Percentiles rank a stretch among this genome's conserved stretches.
phyloP scores from a whole-genome alignment of 2,797 vertebrate species.

The Trachops cirrhosus region DNA sequence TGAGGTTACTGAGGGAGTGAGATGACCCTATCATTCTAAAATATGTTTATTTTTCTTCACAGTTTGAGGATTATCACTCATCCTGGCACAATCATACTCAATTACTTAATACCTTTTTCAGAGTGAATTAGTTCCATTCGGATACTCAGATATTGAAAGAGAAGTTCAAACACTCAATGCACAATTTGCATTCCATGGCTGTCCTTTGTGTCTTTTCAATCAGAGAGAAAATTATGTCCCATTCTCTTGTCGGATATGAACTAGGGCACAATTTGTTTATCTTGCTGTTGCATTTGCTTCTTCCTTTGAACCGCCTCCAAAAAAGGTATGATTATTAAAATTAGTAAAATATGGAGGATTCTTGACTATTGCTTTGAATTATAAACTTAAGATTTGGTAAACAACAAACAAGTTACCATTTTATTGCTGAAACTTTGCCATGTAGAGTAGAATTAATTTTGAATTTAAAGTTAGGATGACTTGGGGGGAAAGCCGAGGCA shows the following conservation, averaged over 20 bases:
- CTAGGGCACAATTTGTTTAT: constrained; percentile 22
- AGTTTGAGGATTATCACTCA: constrained; percentile 47
- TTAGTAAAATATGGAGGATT: constrained; percentile 20
- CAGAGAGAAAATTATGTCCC: constrained; percentile 59
- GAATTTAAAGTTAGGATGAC: constrained; percentile 48
- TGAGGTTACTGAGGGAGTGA: constrained; percentile 27
- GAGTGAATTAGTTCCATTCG: constrained; percentile 61
- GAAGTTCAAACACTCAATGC: neutral
- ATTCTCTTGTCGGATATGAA: constrained; percentile 47
- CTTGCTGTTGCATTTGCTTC: constrained; percentile 12
- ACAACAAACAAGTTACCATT: constrained; percentile 58
- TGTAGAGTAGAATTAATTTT: constrained; percentile 49
- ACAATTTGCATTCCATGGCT: constrained; percentile 24
- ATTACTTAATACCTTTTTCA: constrained; percentile 57
- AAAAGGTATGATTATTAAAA: neutral
- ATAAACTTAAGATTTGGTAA: constrained; percentile 42
- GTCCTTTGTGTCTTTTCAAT: constrained; percentile 53
- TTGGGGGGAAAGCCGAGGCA: constrained; percentile 51
- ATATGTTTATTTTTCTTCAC: constrained; percentile 49
- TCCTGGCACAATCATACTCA: constrained; percentile 1
- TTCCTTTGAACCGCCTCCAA: neutral
- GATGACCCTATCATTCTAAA: constrained; percentile 43
- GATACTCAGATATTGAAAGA: constrained; percentile 38
- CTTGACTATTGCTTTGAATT: neutral
- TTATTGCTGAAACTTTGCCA: constrained; percentile 55